Evolutionary conservation across 2,888 invertebrate species (phyloP).

Genomic region (Bembecia ichneumoniformis): DNA sequence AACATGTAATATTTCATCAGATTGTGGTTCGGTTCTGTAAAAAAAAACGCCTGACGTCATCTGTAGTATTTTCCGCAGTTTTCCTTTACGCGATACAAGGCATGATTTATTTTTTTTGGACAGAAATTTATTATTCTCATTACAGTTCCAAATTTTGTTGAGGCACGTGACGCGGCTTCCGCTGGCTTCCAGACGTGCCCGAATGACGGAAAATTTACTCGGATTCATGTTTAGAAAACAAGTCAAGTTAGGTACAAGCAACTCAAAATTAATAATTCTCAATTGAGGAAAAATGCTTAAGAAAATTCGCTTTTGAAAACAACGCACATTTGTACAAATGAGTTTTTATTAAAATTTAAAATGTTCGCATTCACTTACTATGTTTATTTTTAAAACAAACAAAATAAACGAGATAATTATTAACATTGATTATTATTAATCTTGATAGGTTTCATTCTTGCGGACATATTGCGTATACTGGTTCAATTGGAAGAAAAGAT

Average conservation of each 20-base stretch:
- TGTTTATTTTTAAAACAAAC: too few species aligned
- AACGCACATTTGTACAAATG: too few species aligned
- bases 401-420: too few species aligned
- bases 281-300: too few species aligned
- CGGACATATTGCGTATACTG: too few species aligned
- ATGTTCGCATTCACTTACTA: too few species aligned
- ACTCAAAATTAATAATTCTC: background rate
- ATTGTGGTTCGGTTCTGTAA: background rate
- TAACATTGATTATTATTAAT: too few species aligned
- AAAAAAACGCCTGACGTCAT: background rate
- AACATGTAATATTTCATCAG: too few species aligned
- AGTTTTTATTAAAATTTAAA: too few species aligned
- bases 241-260: background rate
- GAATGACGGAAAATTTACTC: background rate
- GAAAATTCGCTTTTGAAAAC: too few species aligned
- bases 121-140: conserved; percentile 39
- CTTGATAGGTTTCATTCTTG: too few species aligned
- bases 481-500: too few species aligned
- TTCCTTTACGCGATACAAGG: conserved; percentile 23
- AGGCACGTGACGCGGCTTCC: conserved; percentile 28
- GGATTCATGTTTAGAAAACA: background rate
- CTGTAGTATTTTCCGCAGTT: conserved; percentile 4
- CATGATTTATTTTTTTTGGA: conserved; percentile 29
- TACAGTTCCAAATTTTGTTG: conserved; percentile 31
- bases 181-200: conserved; percentile 5